phyloP scores from a whole-genome alignment of 2,797 vertebrate species.

The Falco columbarius region DNA sequence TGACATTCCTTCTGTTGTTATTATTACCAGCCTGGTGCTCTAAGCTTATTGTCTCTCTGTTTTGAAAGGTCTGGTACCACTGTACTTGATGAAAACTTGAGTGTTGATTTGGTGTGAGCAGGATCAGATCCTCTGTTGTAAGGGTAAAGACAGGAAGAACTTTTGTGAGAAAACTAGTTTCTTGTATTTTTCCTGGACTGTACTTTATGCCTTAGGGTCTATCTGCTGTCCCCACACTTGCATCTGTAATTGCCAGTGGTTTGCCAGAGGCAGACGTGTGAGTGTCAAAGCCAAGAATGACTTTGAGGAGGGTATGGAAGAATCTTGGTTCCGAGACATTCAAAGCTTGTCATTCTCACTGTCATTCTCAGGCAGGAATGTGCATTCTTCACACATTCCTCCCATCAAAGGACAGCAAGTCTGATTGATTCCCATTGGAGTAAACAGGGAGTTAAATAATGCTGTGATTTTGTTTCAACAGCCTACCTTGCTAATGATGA shows the following conservation, averaged over 20 bases:
- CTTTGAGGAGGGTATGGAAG: not conserved
- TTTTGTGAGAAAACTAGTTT: not conserved
- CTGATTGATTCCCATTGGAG: not conserved
- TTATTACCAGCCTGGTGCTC: not conserved
- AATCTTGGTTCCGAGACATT: not conserved
- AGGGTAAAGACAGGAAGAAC: not conserved
- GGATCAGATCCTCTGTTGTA: not conserved
- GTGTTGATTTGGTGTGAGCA: not conserved
- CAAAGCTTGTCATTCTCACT: not conserved
- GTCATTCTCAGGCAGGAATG: not conserved
- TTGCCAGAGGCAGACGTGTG: not conserved
- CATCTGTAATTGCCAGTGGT: not conserved
- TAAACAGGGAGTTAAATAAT: not conserved
- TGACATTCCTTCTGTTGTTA: not conserved
- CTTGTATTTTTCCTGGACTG: not conserved
- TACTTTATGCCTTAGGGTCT: not conserved
- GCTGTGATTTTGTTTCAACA: not conserved
- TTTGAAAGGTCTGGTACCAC: constrained; percentile 1
- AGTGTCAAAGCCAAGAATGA: not conserved
- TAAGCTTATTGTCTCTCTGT: not conserved
- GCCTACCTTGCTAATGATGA: not conserved
- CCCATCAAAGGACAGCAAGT: not conserved
- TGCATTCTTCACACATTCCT: not conserved
- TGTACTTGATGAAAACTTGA: not conserved
- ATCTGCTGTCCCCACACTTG: not conserved